Conservation (phyloP, 2,888 invertebrate species). For the Sipha maydis region DNA sequence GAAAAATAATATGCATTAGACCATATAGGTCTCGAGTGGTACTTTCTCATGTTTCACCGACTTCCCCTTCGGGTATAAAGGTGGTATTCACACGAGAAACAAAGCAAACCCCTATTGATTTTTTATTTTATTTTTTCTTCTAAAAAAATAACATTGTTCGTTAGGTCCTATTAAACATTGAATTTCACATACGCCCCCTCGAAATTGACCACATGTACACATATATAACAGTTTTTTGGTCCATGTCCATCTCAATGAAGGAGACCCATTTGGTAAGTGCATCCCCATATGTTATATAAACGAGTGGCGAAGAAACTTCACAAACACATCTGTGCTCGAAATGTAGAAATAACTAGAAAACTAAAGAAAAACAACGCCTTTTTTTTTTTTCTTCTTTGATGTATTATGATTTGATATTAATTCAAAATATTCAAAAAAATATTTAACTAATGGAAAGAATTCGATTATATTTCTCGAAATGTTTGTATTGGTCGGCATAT, state of each 20-base stretch:
- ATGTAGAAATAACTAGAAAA: neutral
- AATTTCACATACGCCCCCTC: conserved; percentile 52
- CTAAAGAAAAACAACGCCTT: neutral
- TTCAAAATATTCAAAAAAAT: neutral
- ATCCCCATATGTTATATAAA: conserved; percentile 6
- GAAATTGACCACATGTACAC: conserved; percentile 28
- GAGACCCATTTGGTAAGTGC: neutral
- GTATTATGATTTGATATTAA: neutral
- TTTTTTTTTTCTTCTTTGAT: neutral
- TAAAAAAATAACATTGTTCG: conserved; percentile 45
- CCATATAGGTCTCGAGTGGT: conserved; percentile 38
- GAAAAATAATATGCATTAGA: conserved; percentile 52
- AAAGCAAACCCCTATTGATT: conserved; percentile 57
- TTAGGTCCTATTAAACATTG: conserved; percentile 14
- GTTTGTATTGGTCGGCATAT: neutral
- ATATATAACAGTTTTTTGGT: conserved; percentile 8
- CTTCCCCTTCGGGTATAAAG: conserved; percentile 49
- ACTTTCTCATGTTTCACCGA: conserved; percentile 57
- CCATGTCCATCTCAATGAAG: neutral
- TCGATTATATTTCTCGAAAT: neutral
- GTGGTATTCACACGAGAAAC: conserved; percentile 52
- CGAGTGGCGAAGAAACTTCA: conserved; percentile 9
- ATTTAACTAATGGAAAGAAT: neutral
- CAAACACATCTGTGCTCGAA: neutral
- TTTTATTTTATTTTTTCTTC: neutral